Evolutionary conservation across 2,113 vertebrate species (phyloP).

Genomic region (Prolemur simus): DNA sequence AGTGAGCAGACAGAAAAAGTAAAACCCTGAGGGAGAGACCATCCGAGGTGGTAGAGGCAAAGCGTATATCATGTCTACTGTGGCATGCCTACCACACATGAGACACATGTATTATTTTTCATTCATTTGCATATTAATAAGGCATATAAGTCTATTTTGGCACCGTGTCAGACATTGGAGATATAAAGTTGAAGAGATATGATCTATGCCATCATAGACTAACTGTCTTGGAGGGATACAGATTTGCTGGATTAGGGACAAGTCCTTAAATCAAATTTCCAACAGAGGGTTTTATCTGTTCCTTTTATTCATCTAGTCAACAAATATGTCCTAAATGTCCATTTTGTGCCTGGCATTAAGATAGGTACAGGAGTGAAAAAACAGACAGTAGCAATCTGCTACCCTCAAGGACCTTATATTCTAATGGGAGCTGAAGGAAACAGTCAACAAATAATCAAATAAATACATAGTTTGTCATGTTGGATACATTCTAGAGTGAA

Average conservation of each 20-base stretch:
- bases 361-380: not conserved
- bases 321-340: not conserved
- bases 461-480: not conserved
- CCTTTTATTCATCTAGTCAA: not conserved
- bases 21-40: not conserved
- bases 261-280: not conserved
- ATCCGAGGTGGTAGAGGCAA: not conserved
- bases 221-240: fast-evolving
- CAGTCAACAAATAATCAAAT: not conserved
- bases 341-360: not conserved
- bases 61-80: not conserved
- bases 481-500: not conserved
- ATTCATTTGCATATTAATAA: not conserved
- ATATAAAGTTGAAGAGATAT: not conserved
- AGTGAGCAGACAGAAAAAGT: not conserved
- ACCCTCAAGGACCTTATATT: not conserved
- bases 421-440: not conserved
- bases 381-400: not conserved
- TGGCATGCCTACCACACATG: not conserved
- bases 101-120: not conserved
- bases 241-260: not conserved
- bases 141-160: not conserved
- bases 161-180: not conserved
- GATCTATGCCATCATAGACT: not conserved
- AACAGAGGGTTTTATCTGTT: not conserved